Percentiles rank a stretch among this genome's conserved stretches.
Evolutionary conservation across 2,888 invertebrate species (phyloP).

Genomic region (Cinara cedri): DNA sequence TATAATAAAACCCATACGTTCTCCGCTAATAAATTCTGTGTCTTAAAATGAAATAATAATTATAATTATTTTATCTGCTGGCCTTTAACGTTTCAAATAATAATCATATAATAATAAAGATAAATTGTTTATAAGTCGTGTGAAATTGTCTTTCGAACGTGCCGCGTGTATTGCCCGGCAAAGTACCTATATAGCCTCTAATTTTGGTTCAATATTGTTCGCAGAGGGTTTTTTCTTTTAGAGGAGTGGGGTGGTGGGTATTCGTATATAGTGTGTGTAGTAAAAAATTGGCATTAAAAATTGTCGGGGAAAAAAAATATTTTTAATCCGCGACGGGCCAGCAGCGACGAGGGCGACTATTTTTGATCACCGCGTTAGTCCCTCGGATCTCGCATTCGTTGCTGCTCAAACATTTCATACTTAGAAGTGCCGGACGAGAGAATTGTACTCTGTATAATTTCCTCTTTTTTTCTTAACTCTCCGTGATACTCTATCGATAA

Average conservation of each 20-base stretch:
- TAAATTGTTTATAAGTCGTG: conserved; percentile 7
- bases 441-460: conserved; percentile 41
- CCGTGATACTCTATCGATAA: not conserved
- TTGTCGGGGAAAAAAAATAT: conserved; percentile 56
- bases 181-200: conserved; percentile 4
- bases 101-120: not conserved
- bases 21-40: too few species aligned
- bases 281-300: conserved; percentile 53
- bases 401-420: conserved; percentile 55
- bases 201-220: conserved; percentile 43
- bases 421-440: conserved; percentile 48
- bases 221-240: conserved; percentile 8
- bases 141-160: conserved; percentile 11
- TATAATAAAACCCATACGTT: too few species aligned
- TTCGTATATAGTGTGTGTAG: not conserved
- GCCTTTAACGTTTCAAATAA: not conserved
- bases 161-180: not conserved
- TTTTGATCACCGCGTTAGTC: conserved; percentile 56
- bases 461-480: conserved; percentile 22
- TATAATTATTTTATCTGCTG: too few species aligned
- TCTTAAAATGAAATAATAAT: too few species aligned
- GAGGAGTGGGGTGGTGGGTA: conserved; percentile 29
- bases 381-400: conserved; percentile 55
- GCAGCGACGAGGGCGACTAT: conserved; percentile 57
- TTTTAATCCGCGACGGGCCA: conserved; percentile 53